Conservation (phyloP, 2,113 vertebrate genomes). For the Phalacrocorax brasilianus region DNA sequence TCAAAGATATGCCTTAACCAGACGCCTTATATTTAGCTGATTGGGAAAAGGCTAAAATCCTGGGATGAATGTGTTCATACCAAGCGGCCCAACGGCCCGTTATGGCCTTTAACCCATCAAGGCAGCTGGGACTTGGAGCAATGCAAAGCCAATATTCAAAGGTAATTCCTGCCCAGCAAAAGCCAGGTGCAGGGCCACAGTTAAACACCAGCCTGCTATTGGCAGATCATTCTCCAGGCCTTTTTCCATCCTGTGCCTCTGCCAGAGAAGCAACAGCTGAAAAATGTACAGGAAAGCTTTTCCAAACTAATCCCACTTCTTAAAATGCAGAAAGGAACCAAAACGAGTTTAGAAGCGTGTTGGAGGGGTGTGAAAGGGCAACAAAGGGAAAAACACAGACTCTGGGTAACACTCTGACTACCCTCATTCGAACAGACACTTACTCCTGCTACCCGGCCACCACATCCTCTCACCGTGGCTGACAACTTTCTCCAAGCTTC, state of each 20-base stretch:
- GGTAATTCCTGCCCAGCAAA: not conserved
- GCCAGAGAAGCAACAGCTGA: not conserved
- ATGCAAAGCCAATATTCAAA: rapidly evolving
- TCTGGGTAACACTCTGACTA: not conserved
- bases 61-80: not conserved
- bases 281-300: not conserved
- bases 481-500: not conserved
- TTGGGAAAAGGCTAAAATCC: not conserved
- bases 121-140: not conserved
- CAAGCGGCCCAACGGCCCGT: rapidly evolving
- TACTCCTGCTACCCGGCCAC: not conserved
- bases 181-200: not conserved
- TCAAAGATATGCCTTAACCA: not conserved
- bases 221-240: not conserved
- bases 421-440: not conserved
- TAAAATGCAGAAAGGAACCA: not conserved
- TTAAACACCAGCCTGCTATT: not conserved
- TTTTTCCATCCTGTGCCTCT: not conserved
- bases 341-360: rapidly evolving
- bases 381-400: not conserved
- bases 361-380: not conserved
- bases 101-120: not conserved
- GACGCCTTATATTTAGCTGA: not conserved
- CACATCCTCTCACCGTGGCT: not conserved
- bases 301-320: not conserved